Conservation (phyloP, 2,113 vertebrate genomes). For the Xenopus tropicalis region UCB_Xtro_10.0 CM004450.2:111156501-111157000, state of each 20-base stretch:
- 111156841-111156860: slow-evolving; percentile 38
- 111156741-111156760: too few relatives aligned
- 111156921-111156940: slow-evolving; percentile 76
- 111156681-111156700: too few relatives aligned
- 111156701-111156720: background rate
- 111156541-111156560: too few relatives aligned
- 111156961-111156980: slow-evolving; percentile 68
- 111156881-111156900: slow-evolving; percentile 62
- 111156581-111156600: too few relatives aligned
- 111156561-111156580: too few relatives aligned
- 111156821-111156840: background rate
- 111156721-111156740: background rate
- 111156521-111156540: background rate
- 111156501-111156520: background rate
- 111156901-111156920: slow-evolving; percentile 71
- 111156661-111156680: too few relatives aligned
- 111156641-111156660: too few relatives aligned
- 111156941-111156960: slow-evolving; percentile 70
- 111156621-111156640: too few relatives aligned
- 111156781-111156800: too few relatives aligned
- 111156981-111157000: slow-evolving; percentile 67
- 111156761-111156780: too few relatives aligned
- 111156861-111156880: too few relatives aligned
- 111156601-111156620: too few relatives aligned
- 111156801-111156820: background rate